Conservation (phyloP, 2,888 invertebrate species). For the Branchellion lobata region DNA sequence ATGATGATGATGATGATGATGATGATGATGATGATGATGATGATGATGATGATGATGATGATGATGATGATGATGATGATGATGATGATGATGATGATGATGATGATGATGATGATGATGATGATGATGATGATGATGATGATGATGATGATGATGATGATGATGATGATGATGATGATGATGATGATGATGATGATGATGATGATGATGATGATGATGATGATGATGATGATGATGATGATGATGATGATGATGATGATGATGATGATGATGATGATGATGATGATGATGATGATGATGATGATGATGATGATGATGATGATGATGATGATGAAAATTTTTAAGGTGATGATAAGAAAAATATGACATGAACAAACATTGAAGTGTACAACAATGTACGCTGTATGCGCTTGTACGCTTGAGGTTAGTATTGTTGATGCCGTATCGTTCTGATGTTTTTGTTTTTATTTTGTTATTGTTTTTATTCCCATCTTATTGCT, state of each 20-base stretch:
- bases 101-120: too few species aligned
- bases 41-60: slow-evolving; percentile 41
- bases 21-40: slow-evolving; percentile 37
- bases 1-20: background rate
- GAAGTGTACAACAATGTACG: too few species aligned
- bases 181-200: slow-evolving; percentile 41
- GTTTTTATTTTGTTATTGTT: background rate
- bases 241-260: slow-evolving; percentile 41
- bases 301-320: slow-evolving; percentile 25
- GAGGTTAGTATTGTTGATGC: background rate
- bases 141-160: slow-evolving; percentile 44
- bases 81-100: slow-evolving; percentile 26
- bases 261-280: slow-evolving; percentile 32
- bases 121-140: slow-evolving; percentile 14
- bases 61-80: slow-evolving; percentile 44
- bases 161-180: slow-evolving; percentile 41
- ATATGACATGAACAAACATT: background rate
- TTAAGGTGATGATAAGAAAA: background rate
- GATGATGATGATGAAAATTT: slow-evolving; percentile 1
- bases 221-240: slow-evolving; percentile 41
- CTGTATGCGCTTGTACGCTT: too few species aligned
- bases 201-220: slow-evolving; percentile 46
- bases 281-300: slow-evolving; percentile 16
- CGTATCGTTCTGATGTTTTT: background rate
- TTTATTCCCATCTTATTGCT: background rate